Conservation (phyloP, 2,888 invertebrate genomes). For the Branchipolynoe longqiensis region DNA sequence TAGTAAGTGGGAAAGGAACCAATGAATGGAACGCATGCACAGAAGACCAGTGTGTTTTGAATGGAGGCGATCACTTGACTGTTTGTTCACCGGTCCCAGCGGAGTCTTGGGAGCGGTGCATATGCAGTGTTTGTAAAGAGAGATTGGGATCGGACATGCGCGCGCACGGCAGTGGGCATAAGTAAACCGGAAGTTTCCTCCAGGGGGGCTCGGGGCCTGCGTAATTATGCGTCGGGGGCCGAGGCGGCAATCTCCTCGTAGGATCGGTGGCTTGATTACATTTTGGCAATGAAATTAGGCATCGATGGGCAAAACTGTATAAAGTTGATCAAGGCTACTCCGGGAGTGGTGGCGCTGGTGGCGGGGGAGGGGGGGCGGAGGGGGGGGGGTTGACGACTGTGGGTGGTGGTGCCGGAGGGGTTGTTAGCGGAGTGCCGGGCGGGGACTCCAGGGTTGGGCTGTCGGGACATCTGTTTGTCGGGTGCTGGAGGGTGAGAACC, state of each 20-base stretch:
- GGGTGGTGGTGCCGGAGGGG: constrained; percentile 23
- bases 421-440: background rate
- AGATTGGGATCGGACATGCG: constrained; percentile 33
- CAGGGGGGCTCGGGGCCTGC: background rate
- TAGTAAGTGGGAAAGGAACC: too few relatives aligned
- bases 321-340: constrained; percentile 59
- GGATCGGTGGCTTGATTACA: constrained; percentile 55
- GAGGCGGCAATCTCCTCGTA: background rate
- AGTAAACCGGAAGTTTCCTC: constrained; percentile 5
- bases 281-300: constrained; percentile 59
- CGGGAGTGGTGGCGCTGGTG: background rate
- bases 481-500: constrained; percentile 1
- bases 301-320: constrained; percentile 58
- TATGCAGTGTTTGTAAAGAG: constrained; percentile 45
- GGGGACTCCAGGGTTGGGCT: constrained; percentile 10
- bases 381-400: background rate
- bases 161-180: background rate
- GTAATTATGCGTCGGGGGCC: constrained; percentile 26
- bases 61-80: background rate
- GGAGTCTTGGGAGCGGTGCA: constrained; percentile 15
- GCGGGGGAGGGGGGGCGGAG: background rate
- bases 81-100: background rate
- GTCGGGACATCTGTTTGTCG: constrained; percentile 38
- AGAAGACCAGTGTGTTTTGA: too few relatives aligned
- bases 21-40: background rate